Base-by-base conservation (phyloP, 1,140 invertebrate genomes). In the Trichonephila clavata region DNA sequence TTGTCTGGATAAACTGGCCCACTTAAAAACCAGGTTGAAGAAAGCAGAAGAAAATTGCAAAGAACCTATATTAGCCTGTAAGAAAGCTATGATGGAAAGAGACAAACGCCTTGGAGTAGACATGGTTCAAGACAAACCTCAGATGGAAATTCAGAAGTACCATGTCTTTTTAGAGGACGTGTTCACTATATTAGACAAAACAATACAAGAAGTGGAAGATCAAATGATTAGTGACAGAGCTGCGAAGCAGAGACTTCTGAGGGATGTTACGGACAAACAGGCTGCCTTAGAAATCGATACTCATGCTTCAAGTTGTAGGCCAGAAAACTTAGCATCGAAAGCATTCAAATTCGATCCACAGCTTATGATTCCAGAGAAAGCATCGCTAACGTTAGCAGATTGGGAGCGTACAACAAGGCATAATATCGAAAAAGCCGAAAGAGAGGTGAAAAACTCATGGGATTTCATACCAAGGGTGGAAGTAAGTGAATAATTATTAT, bases 201-300 rank as follows among this genome's bases (percentile, higher is more conserved):
- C 92, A 6, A 61, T 87, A 4, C 84, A 88, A 20, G 84, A 93
- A 20, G 43, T 93, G 2, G 92, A 93, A n/a, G 92, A 93, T 16
- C 92, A 93, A 24, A 93, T 93, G 92, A 93, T 93, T 59, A 32
- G 18, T 6, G 92, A 87, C 59, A 59, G 92, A 61, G 92, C 92
- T 1, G 92, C 84, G 27, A 93, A 93, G 84, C 92, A 93, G 39
- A 93, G 84, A 20, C 71, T 93, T 5, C n/a, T 89, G 77, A 81
- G 93, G n/a, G 93, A 93, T 57, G 80, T 93, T 8, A 90, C 86
- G 2, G 93, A 93, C 77, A 93, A 93, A 60, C 80, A 89, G 27
- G 87, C 93, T 1, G 93, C 93, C 4, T n/a, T 93, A 6, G 87
- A 90, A 20, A 93, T 93, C 16, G 93, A 93, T n/a, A 65, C 87